Evolutionary conservation across 2,888 invertebrate genomes (phyloP), one percentile per base, ranked within the genome.

Genomic region (Zaprionus obscuricornis): DNA sequence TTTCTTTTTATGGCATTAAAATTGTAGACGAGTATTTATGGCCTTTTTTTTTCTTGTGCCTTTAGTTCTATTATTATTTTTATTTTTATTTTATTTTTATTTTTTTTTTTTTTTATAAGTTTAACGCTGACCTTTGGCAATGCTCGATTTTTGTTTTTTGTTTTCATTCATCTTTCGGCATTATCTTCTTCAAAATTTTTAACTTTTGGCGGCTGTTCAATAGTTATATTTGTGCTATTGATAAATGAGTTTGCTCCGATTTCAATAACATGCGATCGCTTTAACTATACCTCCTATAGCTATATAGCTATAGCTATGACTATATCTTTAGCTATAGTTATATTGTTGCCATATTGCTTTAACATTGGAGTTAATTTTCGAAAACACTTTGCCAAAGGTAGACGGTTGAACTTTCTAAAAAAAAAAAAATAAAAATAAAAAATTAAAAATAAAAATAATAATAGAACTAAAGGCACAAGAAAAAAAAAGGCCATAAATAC

Each of bases 181-280:
- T 18, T 55, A 63, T 43, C 51, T 66, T 39, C 13, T 18, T n/a
- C 10, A 10, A 17, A 16, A 36, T 36, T 36, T 36, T 42, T 54
- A 34, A 26, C 43, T 36, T 39, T 50, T 36, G 54, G n/a, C 24
- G 20, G 37, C 22, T 27, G 27, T 52, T 31, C 39, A 39, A 39
- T 24, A 64, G 58, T 45, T 51, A 52, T 36, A 17, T 36, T 55
- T 58, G 39, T 33, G 54, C 39, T 26, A 29, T 45, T 78, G 83
- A 85, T 85, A 85, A 81, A 81, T 81, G 85, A 78, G 72, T 57
- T 56, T 69, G 83, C 82, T 78, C 82, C 68, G 82, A 74, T 78
- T 78, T 81, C 71, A 74, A 77, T 67, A 76, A 74, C 77, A 74
- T 70, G 79, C 71, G 47, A 67, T 67, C 64, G 64, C 50, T 39